phyloP scores from a whole-genome alignment of 2,113 vertebrate genomes.

The Pelodiscus sinensis region DNA sequence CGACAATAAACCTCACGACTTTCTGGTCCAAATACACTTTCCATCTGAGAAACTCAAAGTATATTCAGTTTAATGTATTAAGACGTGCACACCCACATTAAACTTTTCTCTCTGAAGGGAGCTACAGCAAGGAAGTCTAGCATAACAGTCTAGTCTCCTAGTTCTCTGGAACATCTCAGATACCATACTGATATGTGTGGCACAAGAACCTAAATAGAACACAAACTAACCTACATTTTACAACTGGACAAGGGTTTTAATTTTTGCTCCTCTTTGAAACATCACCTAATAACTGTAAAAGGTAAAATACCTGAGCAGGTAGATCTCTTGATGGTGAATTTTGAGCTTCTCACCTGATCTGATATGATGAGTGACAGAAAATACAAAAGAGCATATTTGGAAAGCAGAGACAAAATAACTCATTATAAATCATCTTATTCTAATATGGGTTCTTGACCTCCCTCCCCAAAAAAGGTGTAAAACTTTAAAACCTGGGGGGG shows the following conservation, averaged over 20 bases:
- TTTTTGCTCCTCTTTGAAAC: background rate
- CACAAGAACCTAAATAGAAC: constrained; percentile 13
- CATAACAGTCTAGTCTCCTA: fast-evolving
- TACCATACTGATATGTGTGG: background rate
- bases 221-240: constrained; percentile 5
- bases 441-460: background rate
- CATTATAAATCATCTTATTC: background rate
- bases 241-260: background rate
- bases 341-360: background rate
- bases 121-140: fast-evolving
- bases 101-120: background rate
- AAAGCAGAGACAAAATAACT: background rate
- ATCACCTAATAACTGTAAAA: background rate
- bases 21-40: background rate
- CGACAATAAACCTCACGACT: fast-evolving
- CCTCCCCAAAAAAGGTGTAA: background rate
- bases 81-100: background rate
- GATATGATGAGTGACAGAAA: background rate
- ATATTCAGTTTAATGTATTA: no score
- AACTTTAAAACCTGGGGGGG: background rate
- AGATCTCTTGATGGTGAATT: background rate
- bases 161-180: background rate
- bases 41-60: background rate
- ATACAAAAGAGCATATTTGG: background rate
- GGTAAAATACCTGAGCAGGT: background rate